Conservation (phyloP, 2,797 vertebrate species). For the Kryptopterus vitreolus region DNA sequence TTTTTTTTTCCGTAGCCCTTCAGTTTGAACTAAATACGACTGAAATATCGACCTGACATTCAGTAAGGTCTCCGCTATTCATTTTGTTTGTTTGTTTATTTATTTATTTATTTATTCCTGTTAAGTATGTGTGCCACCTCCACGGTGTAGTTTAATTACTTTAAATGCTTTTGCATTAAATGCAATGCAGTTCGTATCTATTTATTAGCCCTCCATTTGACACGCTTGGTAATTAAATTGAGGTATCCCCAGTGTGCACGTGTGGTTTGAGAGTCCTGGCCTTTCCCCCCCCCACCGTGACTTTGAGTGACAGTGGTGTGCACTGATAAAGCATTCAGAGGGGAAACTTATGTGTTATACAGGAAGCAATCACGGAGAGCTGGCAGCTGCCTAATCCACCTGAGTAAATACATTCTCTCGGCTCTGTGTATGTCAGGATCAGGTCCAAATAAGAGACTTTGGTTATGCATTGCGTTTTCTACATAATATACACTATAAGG, state of each 20-base stretch:
- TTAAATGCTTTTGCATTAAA: neutral
- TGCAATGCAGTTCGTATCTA: neutral
- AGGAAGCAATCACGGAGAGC: slow-evolving; percentile 57
- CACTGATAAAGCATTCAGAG: slow-evolving; percentile 49
- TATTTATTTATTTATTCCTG: neutral
- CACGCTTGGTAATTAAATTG: neutral
- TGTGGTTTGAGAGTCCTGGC: neutral
- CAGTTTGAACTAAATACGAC: neutral
- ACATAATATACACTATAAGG: neutral
- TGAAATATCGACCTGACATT: slow-evolving; percentile 10
- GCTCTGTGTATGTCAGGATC: slow-evolving; percentile 3
- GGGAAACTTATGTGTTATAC: slow-evolving; percentile 54
- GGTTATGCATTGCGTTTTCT: neutral
- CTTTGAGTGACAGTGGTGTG: slow-evolving; percentile 26
- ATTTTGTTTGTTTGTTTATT: slow-evolving; percentile 2
- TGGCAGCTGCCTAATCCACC: slow-evolving; percentile 42
- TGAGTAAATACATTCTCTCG: slow-evolving; percentile 50
- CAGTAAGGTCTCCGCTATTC: slow-evolving; percentile 5
- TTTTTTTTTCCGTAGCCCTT: neutral
- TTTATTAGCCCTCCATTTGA: neutral
- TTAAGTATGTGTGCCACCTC: neutral
- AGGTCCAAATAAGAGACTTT: neutral
- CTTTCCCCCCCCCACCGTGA: slow-evolving; percentile 3
- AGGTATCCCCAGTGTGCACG: neutral
- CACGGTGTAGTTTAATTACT: neutral